phyloP scores from a whole-genome alignment of 2,797 vertebrate species.

The Jordanella pulchra region DNA sequence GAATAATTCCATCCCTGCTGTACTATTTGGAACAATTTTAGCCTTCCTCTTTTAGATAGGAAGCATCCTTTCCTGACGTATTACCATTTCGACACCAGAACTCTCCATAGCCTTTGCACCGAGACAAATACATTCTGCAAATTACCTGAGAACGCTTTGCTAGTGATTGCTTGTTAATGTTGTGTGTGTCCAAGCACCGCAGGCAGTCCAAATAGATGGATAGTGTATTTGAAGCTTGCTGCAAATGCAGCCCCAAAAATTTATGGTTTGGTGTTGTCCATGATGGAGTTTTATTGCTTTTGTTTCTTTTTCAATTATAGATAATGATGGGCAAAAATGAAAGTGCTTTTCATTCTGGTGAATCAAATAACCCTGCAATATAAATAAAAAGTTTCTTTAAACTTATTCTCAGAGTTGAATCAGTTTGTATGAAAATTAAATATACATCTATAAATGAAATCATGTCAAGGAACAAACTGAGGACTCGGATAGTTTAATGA shows the following conservation, averaged over 20 bases:
- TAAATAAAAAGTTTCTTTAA: constrained; percentile 16
- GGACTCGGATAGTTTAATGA: not conserved
- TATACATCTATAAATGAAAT: constrained; percentile 1
- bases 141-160: constrained; percentile 54
- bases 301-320: constrained; percentile 65
- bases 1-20: constrained; percentile 19
- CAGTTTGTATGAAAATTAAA: not conserved
- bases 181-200: constrained; percentile 31
- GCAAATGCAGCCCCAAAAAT: constrained; percentile 43
- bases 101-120: constrained; percentile 37
- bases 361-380: constrained; percentile 26
- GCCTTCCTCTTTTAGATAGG: constrained; percentile 6
- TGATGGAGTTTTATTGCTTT: constrained; percentile 41
- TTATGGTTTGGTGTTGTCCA: constrained; percentile 19
- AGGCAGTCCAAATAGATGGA: constrained; percentile 35
- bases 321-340: constrained; percentile 47
- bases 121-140: constrained; percentile 55
- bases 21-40: constrained; percentile 26
- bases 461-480: not conserved
- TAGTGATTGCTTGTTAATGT: constrained; percentile 54
- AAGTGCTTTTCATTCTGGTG: constrained; percentile 21
- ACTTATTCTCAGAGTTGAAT: constrained; percentile 19
- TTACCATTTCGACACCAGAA: constrained; percentile 24
- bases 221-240: constrained; percentile 20
- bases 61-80: constrained; percentile 29